Conservation (phyloP, 2,797 vertebrate genomes). For the Trachops cirrhosus region DNA sequence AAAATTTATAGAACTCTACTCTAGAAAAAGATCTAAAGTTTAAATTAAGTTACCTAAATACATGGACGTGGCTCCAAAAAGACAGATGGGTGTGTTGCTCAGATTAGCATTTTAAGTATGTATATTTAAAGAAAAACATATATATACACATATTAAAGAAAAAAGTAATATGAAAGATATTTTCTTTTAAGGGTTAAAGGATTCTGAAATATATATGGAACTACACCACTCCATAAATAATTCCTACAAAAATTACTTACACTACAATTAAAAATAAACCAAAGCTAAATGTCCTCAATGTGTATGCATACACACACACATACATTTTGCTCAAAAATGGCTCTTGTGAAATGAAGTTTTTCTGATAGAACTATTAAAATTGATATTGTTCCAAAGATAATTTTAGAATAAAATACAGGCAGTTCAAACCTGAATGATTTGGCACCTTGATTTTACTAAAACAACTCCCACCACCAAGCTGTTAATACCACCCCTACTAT, state of each 20-base stretch:
- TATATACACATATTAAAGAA: neutral
- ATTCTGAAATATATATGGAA: neutral
- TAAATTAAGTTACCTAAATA: slow-evolving; percentile 71
- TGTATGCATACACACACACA: neutral
- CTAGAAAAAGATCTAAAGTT: slow-evolving; percentile 47
- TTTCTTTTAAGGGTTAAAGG: slow-evolving; percentile 6
- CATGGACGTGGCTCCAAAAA: slow-evolving; percentile 32
- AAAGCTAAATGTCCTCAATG: neutral
- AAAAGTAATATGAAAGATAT: neutral
- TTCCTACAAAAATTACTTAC: neutral
- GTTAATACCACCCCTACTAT: neutral
- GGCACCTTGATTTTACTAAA: neutral
- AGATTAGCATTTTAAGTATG: neutral
- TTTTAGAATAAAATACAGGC: neutral
- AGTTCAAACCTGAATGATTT: neutral
- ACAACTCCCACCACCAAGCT: neutral
- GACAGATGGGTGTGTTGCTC: neutral
- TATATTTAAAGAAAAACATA: neutral
- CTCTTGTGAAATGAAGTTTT: too few species aligned
- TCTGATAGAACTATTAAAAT: neutral
- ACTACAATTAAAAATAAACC: neutral
- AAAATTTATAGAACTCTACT: slow-evolving; percentile 62
- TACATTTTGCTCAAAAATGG: too few species aligned
- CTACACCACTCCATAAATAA: neutral
- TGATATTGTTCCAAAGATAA: neutral